Base-by-base conservation (phyloP, 1,140 invertebrate species). In the Galendromus occidentalis region DNA sequence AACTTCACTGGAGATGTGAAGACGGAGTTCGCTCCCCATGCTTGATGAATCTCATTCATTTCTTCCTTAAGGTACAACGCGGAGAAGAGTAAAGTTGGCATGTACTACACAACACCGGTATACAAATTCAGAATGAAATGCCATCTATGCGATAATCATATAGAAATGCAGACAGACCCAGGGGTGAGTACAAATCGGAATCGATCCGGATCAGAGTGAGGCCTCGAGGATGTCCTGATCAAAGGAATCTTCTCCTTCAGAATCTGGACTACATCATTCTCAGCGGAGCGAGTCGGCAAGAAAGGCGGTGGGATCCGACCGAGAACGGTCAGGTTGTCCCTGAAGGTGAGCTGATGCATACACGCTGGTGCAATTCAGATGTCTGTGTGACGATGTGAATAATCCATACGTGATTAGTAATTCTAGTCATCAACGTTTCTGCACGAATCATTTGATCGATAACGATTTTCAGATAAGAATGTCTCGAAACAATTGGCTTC, bases 71-170 rank as follows among this genome's bases (percentile, higher is more conserved):
- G 84, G 65, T 99, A 98, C 74, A 99, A 99, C 80, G 94, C 96
- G 5, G 94, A 99, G 74, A 99, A 99, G 76, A 92, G 83, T 6
- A 99, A 98, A 81, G 82, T 94, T 71, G 95, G 95, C 70, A 98
- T 94, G 86, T 98, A 98, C 75, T 97, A 96, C 72, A 89, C 87
- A 2, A 98, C 96, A 1, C 94, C 95, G 0, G 81, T 99, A 1
- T 98, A 94, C 75, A 87, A 98, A 74, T 99, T 99, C 76, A 81
- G 89, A 68, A 98, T 99, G 94, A 98, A 98, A 75, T 99, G 96
- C 74, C 94, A 98, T 78, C 76, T 98, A 1, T 99, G 96, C 76
- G 86, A 80, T 72, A 98, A 97, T 77, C 86, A 98, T 77, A 93
- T 96, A 81, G 89, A 94, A 77, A 98, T 99, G 63, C 91, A 96